Evolutionary conservation across 2,113 vertebrate species (phyloP).

Genomic region (Psittacula cyanocephala): DNA sequence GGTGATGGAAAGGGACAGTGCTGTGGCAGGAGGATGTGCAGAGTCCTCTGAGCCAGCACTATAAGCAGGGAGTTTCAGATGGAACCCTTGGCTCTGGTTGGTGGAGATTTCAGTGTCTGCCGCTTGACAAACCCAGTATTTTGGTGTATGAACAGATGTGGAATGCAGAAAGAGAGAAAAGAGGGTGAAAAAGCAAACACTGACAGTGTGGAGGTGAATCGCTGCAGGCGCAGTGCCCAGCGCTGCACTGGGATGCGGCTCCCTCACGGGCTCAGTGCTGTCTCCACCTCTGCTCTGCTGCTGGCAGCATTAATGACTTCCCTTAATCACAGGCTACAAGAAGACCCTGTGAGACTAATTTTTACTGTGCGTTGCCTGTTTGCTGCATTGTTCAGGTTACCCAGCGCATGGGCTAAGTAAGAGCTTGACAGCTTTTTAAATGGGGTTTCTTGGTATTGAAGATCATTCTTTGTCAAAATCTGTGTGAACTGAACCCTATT

Average conservation of each 20-base stretch:
- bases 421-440: neutral
- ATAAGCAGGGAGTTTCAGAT: accelerated
- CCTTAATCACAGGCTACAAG: neutral
- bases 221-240: neutral
- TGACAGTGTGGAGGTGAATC: neutral
- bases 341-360: neutral
- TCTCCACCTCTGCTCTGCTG: neutral
- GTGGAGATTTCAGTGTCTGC: neutral
- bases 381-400: neutral
- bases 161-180: neutral
- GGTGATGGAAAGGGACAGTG: neutral
- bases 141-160: neutral
- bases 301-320: neutral
- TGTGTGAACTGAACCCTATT: neutral
- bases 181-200: neutral
- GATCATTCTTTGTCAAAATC: neutral
- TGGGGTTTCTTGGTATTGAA: neutral
- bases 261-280: neutral
- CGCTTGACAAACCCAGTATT: accelerated
- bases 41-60: accelerated
- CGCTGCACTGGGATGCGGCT: neutral
- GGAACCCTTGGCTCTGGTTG: neutral
- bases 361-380: neutral
- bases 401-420: neutral
- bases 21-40: neutral